A percentile compares a stretch with the other conserved stretches of the same genome.
Evolutionary conservation across 2,797 vertebrate genomes (phyloP).

Genomic region (Lophotriccus pileatus): DNA sequence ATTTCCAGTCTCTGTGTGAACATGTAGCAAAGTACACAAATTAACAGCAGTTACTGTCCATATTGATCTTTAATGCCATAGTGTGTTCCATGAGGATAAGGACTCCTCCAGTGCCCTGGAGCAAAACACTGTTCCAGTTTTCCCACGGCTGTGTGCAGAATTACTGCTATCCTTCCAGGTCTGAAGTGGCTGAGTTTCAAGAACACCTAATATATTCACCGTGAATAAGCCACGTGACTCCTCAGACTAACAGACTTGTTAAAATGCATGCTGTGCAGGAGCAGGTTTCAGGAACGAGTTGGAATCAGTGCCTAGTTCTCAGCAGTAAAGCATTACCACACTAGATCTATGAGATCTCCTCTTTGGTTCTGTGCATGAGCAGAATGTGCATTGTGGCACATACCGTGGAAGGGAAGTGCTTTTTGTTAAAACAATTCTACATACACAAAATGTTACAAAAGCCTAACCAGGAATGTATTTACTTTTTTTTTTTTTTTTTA

Average conservation of each 20-base stretch:
- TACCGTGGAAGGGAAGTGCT: not conserved
- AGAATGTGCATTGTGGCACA: accelerated
- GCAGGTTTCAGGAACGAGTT: not conserved
- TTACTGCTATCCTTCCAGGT: not conserved
- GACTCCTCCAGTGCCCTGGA: not conserved
- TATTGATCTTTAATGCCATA: not conserved
- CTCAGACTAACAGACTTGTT: not conserved
- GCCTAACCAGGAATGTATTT: not conserved
- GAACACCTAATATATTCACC: not conserved
- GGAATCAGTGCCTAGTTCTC: not conserved
- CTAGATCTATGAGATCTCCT: not conserved
- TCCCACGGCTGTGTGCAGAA: not conserved
- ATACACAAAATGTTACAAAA: not conserved
- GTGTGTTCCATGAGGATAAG: not conserved
- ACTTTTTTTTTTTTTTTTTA: not conserved
- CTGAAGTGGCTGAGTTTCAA: not conserved
- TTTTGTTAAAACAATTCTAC: not conserved
- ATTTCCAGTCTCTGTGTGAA: not conserved
- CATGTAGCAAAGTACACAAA: not conserved
- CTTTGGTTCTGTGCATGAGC: accelerated
- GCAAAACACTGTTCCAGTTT: not conserved
- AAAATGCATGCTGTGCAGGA: not conserved
- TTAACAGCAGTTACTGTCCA: not conserved
- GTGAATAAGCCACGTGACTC: not conserved
- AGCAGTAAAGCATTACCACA: not conserved